phyloP scores from a whole-genome alignment of 1,140 invertebrate genomes.

The Cephus cinctus region DNA sequence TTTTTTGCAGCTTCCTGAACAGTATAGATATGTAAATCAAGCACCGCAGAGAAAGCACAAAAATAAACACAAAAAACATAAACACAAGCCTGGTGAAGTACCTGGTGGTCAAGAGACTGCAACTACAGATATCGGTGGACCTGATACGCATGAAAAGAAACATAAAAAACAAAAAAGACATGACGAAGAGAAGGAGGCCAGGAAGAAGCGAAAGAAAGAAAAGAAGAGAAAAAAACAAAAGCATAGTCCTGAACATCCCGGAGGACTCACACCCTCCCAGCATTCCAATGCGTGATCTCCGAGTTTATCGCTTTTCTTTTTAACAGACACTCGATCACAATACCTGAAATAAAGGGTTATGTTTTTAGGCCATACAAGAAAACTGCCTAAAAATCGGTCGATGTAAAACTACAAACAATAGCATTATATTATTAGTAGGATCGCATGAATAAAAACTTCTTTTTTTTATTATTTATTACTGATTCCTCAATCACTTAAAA shows the following conservation, averaged over 20 bases:
- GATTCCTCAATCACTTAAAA: too few species aligned
- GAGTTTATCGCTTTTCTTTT: conserved; percentile 27
- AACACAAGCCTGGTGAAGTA: conserved; percentile 79
- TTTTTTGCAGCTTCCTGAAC: conserved; percentile 81
- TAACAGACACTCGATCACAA: too few species aligned
- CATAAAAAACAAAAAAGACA: conserved; percentile 94
- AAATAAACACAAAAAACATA: conserved; percentile 93
- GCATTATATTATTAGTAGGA: too few species aligned
- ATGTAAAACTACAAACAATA: too few species aligned
- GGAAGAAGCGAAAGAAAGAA: conserved; percentile 93
- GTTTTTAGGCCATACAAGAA: too few species aligned
- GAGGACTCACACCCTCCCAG: conserved; percentile 69
- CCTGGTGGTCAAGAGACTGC: conserved; percentile 70
- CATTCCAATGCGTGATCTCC: conserved; percentile 63
- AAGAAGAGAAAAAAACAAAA: conserved; percentile 94
- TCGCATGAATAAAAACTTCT: too few species aligned
- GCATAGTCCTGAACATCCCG: conserved; percentile 84
- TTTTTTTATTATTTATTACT: too few species aligned
- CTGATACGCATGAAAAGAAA: conserved; percentile 90
- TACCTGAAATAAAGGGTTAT: too few species aligned
- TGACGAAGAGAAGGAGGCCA: conserved; percentile 88
- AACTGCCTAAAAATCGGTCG: too few species aligned
- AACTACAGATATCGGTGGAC: conserved; percentile 62
- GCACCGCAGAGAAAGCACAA: conserved; percentile 91
- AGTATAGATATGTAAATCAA: conserved; percentile 91